Conservation (phyloP, 2,888 invertebrate genomes). For the Ganaspis brasiliensis region DNA sequence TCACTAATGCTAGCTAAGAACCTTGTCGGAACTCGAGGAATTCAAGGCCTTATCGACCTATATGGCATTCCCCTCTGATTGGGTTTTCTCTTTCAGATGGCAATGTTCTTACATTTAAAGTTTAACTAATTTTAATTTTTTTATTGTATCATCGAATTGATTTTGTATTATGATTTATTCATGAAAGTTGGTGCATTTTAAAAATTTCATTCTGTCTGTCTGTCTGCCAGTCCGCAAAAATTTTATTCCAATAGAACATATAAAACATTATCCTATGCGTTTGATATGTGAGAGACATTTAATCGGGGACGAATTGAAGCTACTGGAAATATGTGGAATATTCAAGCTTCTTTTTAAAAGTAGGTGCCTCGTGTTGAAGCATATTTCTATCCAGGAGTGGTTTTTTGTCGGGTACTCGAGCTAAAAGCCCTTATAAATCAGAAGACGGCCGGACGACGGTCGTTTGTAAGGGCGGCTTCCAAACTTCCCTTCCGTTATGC, state of each 20-base stretch:
- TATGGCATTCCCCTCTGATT: constrained; percentile 76
- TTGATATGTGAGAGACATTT: constrained; percentile 19
- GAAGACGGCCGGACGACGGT: constrained; percentile 72
- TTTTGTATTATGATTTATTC: too few relatives aligned
- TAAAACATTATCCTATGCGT: constrained; percentile 1
- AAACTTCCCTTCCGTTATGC: constrained; percentile 58
- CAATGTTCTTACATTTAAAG: constrained; percentile 70
- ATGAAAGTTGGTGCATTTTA: too few relatives aligned
- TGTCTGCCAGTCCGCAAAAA: too few relatives aligned
- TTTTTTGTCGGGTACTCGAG: constrained; percentile 70
- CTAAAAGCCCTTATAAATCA: constrained; percentile 81
- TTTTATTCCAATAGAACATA: too few relatives aligned
- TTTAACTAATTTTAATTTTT: constrained; percentile 52
- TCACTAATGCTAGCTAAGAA: constrained; percentile 77
- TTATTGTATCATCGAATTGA: too few relatives aligned
- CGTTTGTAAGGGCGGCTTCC: constrained; percentile 74
- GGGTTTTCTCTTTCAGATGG: constrained; percentile 66
- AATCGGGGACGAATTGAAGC: constrained; percentile 12
- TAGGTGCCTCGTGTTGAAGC: constrained; percentile 60
- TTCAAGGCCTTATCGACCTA: constrained; percentile 70
- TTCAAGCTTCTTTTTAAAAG: constrained; percentile 19
- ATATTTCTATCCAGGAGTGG: constrained; percentile 67
- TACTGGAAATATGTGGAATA: constrained; percentile 27
- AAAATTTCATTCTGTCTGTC: too few relatives aligned
- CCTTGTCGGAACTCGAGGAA: constrained; percentile 72